A percentile compares a stretch with the other conserved stretches of the same genome.
phyloP scores from a whole-genome alignment of 2,888 invertebrate genomes.

The Sturmia bella region DNA sequence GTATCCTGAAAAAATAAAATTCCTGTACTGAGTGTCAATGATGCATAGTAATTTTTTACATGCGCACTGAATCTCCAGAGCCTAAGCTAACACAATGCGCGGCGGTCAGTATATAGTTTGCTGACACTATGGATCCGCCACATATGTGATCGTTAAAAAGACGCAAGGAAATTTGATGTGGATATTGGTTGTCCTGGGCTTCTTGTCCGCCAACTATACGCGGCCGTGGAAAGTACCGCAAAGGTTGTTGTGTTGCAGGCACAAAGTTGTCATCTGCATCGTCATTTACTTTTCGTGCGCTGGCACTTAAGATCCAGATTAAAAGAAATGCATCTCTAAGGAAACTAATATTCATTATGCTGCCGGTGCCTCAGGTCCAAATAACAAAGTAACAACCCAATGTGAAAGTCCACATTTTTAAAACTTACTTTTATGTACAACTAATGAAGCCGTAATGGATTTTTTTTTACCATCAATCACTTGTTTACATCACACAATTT shows the following conservation, averaged over 20 bases:
- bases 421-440: slow-evolving; percentile 22
- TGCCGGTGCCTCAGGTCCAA: not conserved
- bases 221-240: slow-evolving; percentile 41
- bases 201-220: slow-evolving; percentile 78
- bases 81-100: slow-evolving; percentile 77
- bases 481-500: not conserved
- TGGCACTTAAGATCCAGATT: slow-evolving; percentile 18
- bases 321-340: slow-evolving; percentile 21
- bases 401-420: not conserved
- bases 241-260: slow-evolving; percentile 8
- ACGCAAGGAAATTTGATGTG: slow-evolving; percentile 80
- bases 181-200: slow-evolving; percentile 79
- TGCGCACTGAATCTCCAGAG: slow-evolving; percentile 15
- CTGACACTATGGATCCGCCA: slow-evolving; percentile 78
- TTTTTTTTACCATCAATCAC: slow-evolving; percentile 29
- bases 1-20: slow-evolving; percentile 68
- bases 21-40: not conserved
- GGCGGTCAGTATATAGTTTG: slow-evolving; percentile 76
- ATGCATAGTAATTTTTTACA: slow-evolving; percentile 7
- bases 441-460: not conserved
- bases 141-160: slow-evolving; percentile 73
- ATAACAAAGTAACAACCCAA: not conserved
- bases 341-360: slow-evolving; percentile 30
- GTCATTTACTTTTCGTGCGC: slow-evolving; percentile 71
- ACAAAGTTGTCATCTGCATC: slow-evolving; percentile 74